Evolutionary conservation across 2,113 vertebrate genomes (phyloP), one percentile per base, ranked within the genome.

Genomic region (Herpetotheres cachinnans): DNA sequence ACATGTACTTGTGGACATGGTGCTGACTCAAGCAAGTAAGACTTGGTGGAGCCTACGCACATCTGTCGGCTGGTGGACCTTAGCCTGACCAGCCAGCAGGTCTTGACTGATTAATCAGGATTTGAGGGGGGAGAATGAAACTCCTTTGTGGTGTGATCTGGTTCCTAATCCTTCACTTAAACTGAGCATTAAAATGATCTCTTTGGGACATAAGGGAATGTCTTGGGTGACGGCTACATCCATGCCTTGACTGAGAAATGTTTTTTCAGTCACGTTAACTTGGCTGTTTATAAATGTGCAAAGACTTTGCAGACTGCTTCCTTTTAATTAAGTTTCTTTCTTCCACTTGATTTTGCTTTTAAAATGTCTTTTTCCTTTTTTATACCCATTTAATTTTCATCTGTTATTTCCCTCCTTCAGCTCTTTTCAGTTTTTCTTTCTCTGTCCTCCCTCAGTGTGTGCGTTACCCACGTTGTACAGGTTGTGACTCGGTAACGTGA

Each of bases 401-500:
- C 3, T 13, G 1, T 65, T 78, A 12, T 44, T 92, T 78, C 25
- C 16, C 78, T 85, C 66, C 12, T 87, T 89, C 21, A 46, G 0
- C 11, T 84, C 19, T 44, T 14, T 42, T 42, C 42, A 42, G 0
- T 5, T 92, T 74, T 77, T 29, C 2, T 50, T 86, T 63, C 29
- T 77, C 27, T 2, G 0, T 36, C 13, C 16, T 85, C 16, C 32
- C 27, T 67, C 36, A 36, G 13, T 50, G 16, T 44, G 10, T 29
- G 10, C 10, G 16, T 47, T 80, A 50, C 9, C 5, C 0, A 0
- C n/a, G 6, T 42, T 65, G 2, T n/a, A 78, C 15, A 29, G 25
- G 59, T 13, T 66, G 42, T 49, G 49, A 76, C 17, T 81, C 30
- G 58, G 10, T 44, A 32, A 8, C 9, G 49, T 47, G 22, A 65